Evolutionary conservation across 2,888 invertebrate species (phyloP).

Genomic region (Anticlea derivata): DNA sequence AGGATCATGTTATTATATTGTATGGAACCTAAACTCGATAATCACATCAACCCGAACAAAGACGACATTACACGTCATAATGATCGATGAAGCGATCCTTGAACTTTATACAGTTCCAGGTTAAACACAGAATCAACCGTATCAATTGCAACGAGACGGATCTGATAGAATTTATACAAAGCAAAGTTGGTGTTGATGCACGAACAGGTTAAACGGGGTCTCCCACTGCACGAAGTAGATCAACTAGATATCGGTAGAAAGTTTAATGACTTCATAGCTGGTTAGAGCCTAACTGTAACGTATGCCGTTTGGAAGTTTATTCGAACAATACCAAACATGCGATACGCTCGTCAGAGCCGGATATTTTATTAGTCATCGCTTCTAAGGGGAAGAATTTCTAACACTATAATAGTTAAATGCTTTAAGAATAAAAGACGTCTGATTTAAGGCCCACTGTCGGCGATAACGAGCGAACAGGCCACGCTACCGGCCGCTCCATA

Average conservation of each 20-base stretch:
- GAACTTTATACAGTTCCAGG: conserved; percentile 43
- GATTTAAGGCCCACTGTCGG: conserved; percentile 72
- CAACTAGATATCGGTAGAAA: conserved; percentile 54
- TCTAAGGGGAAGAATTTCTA: conserved; percentile 36
- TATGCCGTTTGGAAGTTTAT: conserved; percentile 43
- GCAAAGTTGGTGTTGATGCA: conserved; percentile 17
- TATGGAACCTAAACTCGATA: conserved; percentile 6
- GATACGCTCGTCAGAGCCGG: conserved; percentile 40
- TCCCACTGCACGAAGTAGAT: conserved; percentile 30
- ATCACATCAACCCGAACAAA: conserved; percentile 1
- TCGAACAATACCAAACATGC: conserved; percentile 43
- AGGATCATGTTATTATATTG: conserved; percentile 11
- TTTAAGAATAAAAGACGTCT: conserved; percentile 71
- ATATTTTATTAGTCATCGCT: conserved; percentile 23
- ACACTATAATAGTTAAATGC: conserved; percentile 57
- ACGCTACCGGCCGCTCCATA: conserved; percentile 68
- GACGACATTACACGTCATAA: conserved; percentile 25
- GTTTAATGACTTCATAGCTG: conserved; percentile 60
- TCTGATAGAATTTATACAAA: conserved; percentile 13
- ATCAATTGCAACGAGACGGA: conserved; percentile 20
- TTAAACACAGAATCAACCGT: conserved; percentile 25
- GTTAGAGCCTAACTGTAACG: conserved; percentile 49
- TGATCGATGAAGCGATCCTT: conserved; percentile 38
- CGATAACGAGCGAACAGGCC: conserved; percentile 76
- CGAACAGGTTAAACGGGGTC: conserved; percentile 25